Conservation (phyloP, 2,113 vertebrate genomes). For the Astatoreochromis straeleni region DNA sequence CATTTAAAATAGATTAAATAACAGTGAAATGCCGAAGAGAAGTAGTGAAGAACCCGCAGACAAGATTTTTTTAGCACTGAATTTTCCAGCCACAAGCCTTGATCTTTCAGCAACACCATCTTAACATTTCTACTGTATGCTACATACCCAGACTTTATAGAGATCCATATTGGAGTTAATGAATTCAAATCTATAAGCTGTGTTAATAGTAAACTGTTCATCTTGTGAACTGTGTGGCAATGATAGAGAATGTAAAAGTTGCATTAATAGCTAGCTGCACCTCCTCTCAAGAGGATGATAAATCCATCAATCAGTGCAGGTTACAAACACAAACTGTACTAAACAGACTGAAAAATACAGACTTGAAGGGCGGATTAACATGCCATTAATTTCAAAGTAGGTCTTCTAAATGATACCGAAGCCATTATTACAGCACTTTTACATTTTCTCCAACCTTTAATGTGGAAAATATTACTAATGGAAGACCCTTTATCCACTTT, state of each 20-base stretch:
- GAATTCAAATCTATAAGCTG: not conserved
- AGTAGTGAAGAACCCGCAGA: not conserved
- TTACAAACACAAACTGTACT: not conserved
- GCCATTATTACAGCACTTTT: not conserved
- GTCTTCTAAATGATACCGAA: not conserved
- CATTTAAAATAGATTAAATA: not conserved
- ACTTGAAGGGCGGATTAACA: not conserved
- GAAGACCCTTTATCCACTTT: not conserved
- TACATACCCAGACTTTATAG: not conserved
- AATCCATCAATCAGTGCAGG: not conserved
- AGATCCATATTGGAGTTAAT: not conserved
- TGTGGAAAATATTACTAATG: constrained; percentile 7
- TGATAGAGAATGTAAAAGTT: not conserved
- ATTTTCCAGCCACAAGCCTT: not conserved
- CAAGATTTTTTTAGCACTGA: not conserved
- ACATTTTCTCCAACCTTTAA: not conserved
- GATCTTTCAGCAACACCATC: not conserved
- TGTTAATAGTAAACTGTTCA: not conserved
- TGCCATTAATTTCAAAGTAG: not conserved
- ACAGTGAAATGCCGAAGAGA: not conserved
- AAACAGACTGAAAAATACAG: not conserved
- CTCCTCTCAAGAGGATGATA: not conserved
- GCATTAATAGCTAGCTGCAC: not conserved
- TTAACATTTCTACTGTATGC: not conserved
- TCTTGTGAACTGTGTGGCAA: not conserved